Evolutionary conservation across 2,888 invertebrate genomes (phyloP), one percentile per base, ranked within the genome.

Genomic region (Criorhina ranunculi): DNA sequence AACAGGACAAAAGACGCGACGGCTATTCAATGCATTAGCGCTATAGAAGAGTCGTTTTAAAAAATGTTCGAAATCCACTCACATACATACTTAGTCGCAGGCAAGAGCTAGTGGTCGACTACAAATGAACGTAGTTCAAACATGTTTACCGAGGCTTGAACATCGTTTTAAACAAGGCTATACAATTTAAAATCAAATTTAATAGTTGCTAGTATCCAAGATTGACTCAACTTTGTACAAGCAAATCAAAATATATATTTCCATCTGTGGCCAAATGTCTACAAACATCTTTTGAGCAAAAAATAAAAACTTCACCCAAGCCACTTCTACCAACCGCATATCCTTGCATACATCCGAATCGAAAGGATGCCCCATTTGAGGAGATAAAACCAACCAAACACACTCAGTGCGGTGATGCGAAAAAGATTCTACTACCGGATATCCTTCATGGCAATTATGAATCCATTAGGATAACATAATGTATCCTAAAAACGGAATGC

Each of bases 401-500:
- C 70, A 76, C 33, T 57, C 33, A 70, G 59, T 62, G 59, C 33
- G 51, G 53, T 72, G 60, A 75, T 67, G 59, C 51, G 66, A 44
- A 75, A 73, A 69, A 79, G 67, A 83, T 69, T 69, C 73, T 70
- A 66, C 69, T 51, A 29, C 51, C 62, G 59, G 69, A 85, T 79
- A 79, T 79, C 73, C 62, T 79, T 70, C 35, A 75, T 69, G 49
- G 80, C 69, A 79, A 85, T 85, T 85, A 85, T 80, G 83, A 79
- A 73, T 83, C 78, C 82, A 83, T 83, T 83, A 78, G 67, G 46
- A 78, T 83, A n/a, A n/a, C 78, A 83, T 83, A 67, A 78, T 60
- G 66, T 62, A 62, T 78, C 72, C 78, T 69, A 40, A 53, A 72
- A 78, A 33, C 35, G 12, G 42, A 70, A 66, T 46, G 64, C 57